A percentile compares a stretch with the other conserved stretches of the same genome.
phyloP scores from a whole-genome alignment of 2,888 invertebrate species.

The Poecilus cupreus region DNA sequence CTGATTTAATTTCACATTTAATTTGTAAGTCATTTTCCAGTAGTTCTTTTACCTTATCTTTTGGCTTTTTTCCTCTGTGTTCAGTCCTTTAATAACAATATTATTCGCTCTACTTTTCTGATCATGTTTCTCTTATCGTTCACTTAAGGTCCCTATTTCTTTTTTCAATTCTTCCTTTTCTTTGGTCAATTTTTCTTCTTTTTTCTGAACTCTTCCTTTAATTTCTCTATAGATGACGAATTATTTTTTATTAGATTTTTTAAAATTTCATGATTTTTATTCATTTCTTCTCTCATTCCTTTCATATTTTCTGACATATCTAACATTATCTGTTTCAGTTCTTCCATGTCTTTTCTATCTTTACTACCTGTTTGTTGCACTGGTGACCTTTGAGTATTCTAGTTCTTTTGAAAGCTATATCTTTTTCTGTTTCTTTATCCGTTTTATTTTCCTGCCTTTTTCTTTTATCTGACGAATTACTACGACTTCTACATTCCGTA shows the following conservation, averaged over 20 bases:
- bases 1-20: neutral
- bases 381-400: neutral
- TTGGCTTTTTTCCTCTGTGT: neutral
- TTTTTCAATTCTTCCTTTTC: neutral
- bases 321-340: neutral
- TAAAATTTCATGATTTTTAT: neutral
- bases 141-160: neutral
- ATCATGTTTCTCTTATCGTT: neutral
- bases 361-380: neutral
- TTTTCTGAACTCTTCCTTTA: neutral
- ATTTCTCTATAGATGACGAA: neutral
- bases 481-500: neutral
- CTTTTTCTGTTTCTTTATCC: no score
- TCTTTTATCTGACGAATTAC: neutral
- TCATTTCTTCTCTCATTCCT: neutral
- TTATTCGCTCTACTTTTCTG: neutral
- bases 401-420: neutral
- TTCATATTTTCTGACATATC: neutral
- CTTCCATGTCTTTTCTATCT: neutral
- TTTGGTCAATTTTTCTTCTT: neutral
- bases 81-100: neutral
- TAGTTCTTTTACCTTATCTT: neutral
- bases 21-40: neutral
- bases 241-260: neutral
- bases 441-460: neutral